A percentile compares a stretch with the other conserved stretches of the same genome.
Evolutionary conservation across 1,140 invertebrate species (phyloP).

Genomic region (Bombus soroeensis): DNA sequence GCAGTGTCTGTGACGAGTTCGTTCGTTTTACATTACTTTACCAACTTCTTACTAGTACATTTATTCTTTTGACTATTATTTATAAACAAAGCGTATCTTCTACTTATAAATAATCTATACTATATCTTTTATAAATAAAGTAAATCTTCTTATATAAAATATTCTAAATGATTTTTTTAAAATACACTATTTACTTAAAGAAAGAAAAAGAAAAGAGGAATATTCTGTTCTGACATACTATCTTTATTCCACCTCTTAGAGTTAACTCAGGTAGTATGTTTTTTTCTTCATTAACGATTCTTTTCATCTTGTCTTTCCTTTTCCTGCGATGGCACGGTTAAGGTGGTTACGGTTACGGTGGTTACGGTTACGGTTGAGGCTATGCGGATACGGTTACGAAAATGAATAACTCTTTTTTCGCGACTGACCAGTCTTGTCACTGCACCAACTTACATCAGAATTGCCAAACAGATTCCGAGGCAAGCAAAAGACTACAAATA

Average conservation of each 20-base stretch:
- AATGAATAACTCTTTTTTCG: not conserved
- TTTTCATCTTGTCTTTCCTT: constrained; percentile 60
- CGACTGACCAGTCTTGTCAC: not conserved
- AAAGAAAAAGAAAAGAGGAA: not conserved
- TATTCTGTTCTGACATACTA: not conserved
- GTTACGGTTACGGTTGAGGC: constrained; percentile 1
- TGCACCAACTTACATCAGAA: too few relatives aligned
- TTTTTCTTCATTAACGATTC: constrained; percentile 56
- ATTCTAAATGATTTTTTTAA: not conserved
- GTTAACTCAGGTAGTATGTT: not conserved
- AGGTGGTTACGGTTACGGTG: not conserved
- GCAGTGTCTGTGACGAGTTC: constrained; percentile 69
- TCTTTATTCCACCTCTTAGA: not conserved
- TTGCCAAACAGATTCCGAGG: not conserved
- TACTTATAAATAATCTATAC: too few relatives aligned
- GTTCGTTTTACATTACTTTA: constrained; percentile 10
- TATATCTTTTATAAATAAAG: not conserved
- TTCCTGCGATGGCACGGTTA: not conserved
- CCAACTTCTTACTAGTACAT: not conserved
- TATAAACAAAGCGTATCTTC: not conserved
- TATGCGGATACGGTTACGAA: constrained; percentile 1
- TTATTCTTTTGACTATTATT: not conserved
- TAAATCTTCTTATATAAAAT: not conserved
- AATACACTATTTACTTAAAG: not conserved
- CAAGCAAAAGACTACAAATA: not conserved